Evolutionary conservation across 2,113 vertebrate genomes (phyloP), one percentile per base, ranked within the genome.

Genomic region (Peromyscus polionotus): DNA sequence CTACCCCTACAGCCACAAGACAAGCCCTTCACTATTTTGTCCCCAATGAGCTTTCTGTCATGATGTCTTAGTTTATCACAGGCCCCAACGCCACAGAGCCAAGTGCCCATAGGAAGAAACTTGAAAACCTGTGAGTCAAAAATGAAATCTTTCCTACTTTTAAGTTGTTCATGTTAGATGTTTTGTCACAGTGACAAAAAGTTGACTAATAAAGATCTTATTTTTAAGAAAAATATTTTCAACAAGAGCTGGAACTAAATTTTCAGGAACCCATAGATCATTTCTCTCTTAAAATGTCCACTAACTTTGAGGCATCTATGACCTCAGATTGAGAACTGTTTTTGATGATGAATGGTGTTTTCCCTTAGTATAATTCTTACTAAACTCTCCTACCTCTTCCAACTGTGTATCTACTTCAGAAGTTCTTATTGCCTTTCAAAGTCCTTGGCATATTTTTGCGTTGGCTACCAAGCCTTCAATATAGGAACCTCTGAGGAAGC

Each of bases 291-390:
- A 13, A 85, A 94, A 84, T 65, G 87, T 16, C 26, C 54, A 42
- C 6, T n/a, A 72, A 84, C 9, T 61, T 48, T 28, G 45, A 95
- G 70, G 57, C 12, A 80, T 48, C 39, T 17, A 61, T 67, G 57
- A 57, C 45, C 12, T 39, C 16, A 59, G 54, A 63, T 54, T 77
- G 84, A 68, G 7, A 87, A 87, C 17, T 63, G 19, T 20, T 73
- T 92, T 80, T 59, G 31, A 84, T 88, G 14, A 85, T 45, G 76
- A 72, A 84, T 54, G 39, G 31, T 48, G 76, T 28, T 11, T 39
- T 63, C 48, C 39, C 42, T 28, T 7, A 70, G 59, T 59, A 4
- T 85, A 84, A 93, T 97, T 98, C 96, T 79, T 93, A n/a, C 93
- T 95, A 92, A 91, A 88, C 88, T 59, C 54, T 7, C 54, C 20